Evolutionary conservation across 2,888 invertebrate genomes (phyloP).

Genomic region (Laothoe populi): DNA sequence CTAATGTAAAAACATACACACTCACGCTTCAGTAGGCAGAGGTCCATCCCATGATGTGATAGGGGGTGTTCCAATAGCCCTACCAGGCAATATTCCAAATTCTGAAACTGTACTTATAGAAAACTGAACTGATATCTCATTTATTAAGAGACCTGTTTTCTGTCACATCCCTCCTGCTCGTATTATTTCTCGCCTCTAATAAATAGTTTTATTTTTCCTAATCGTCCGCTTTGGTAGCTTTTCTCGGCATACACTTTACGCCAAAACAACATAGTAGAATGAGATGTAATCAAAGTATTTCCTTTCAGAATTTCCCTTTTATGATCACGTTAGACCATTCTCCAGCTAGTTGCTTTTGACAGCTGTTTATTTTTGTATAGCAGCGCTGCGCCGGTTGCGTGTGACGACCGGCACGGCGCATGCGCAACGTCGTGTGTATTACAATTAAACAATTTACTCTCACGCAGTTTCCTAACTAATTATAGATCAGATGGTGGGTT

Average conservation of each 20-base stretch:
- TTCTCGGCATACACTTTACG: neutral
- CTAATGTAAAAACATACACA: too few species aligned
- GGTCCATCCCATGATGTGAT: too few species aligned
- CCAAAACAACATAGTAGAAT: neutral
- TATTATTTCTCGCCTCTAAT: too few species aligned
- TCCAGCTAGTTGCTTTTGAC: slow-evolving; percentile 46
- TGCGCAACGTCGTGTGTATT: slow-evolving; percentile 58
- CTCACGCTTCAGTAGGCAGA: too few species aligned
- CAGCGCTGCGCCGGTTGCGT: slow-evolving; percentile 40
- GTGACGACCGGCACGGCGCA: slow-evolving; percentile 58
- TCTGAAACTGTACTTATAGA: too few species aligned
- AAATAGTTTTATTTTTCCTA: neutral
- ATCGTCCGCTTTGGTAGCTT: neutral
- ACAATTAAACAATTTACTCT: slow-evolving; percentile 77
- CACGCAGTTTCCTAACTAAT: slow-evolving; percentile 70
- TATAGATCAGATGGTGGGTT: slow-evolving; percentile 32
- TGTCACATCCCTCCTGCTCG: too few species aligned
- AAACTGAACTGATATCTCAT: too few species aligned
- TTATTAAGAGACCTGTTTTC: too few species aligned
- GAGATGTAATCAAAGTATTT: slow-evolving; percentile 42
- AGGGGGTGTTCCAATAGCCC: too few species aligned
- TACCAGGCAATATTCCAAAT: too few species aligned
- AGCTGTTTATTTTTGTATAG: slow-evolving; percentile 61
- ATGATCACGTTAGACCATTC: slow-evolving; percentile 54
- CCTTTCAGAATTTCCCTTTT: slow-evolving; percentile 45